phyloP scores from a whole-genome alignment of 2,888 invertebrate genomes.

The Mimachlamys varia region DNA sequence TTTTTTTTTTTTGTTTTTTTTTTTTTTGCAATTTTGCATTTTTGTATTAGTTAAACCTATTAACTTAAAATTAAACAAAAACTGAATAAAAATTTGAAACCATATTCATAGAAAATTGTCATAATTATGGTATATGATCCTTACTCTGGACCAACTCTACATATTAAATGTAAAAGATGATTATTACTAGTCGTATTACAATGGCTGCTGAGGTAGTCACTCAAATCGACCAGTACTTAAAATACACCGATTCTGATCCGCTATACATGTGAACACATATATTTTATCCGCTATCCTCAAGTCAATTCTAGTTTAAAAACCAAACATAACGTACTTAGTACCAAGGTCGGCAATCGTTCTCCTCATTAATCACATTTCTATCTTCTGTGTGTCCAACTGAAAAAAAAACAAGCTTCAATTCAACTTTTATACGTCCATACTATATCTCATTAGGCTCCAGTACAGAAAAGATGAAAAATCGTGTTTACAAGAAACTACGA shows the following conservation, averaged over 20 bases:
- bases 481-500: not conserved
- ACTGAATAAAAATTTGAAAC: no score
- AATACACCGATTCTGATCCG: not conserved
- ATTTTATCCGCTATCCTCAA: not conserved
- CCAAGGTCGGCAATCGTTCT: not conserved
- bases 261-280: not conserved
- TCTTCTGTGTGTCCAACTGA: not conserved
- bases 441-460: not conserved
- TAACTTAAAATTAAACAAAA: no score
- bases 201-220: not conserved
- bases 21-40: no score
- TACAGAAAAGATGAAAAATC: not conserved
- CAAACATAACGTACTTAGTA: not conserved
- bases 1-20: no score
- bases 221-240: not conserved
- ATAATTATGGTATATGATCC: no score
- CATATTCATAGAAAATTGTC: no score
- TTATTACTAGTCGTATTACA: not conserved
- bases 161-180: not conserved
- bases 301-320: not conserved
- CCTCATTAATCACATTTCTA: not conserved
- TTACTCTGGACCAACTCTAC: not conserved
- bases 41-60: no score
- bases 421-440: not conserved
- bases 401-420: not conserved